phyloP scores from a whole-genome alignment of 2,888 invertebrate genomes.

The Lasioglossum lativentre region DNA sequence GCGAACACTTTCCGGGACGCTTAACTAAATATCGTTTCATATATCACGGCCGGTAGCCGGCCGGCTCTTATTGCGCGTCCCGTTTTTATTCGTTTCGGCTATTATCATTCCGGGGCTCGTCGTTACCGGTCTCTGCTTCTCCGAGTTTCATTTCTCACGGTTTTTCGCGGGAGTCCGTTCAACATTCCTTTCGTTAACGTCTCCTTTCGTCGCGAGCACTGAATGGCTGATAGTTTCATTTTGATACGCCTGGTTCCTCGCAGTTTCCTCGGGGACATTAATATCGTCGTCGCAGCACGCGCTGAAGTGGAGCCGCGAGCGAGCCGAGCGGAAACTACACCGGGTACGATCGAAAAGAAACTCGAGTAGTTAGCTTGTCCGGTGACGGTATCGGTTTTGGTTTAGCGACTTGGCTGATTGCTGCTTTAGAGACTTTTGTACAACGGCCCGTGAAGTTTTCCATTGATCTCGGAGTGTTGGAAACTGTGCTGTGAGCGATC shows the following conservation, averaged over 20 bases:
- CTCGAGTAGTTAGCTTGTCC: not conserved
- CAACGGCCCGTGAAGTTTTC: not conserved
- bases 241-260: not conserved
- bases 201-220: constrained; percentile 4
- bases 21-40: constrained; percentile 31
- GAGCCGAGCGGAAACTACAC: not conserved
- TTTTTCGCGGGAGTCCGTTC: constrained; percentile 2
- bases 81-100: constrained; percentile 20
- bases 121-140: not conserved
- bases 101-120: constrained; percentile 13
- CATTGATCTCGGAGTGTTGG: not conserved
- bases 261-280: not conserved
- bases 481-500: too few relatives aligned
- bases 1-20: constrained; percentile 11
- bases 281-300: not conserved
- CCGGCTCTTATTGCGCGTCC: constrained; percentile 19
- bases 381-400: not conserved
- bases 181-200: constrained; percentile 1
- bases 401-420: not conserved
- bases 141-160: constrained; percentile 33
- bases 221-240: constrained; percentile 8
- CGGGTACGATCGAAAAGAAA: not conserved
- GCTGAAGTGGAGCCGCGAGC: not conserved
- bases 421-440: not conserved
- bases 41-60: not conserved